phyloP scores from a whole-genome alignment of 1,140 invertebrate species.

The Drosophila novamexicana region DNA sequence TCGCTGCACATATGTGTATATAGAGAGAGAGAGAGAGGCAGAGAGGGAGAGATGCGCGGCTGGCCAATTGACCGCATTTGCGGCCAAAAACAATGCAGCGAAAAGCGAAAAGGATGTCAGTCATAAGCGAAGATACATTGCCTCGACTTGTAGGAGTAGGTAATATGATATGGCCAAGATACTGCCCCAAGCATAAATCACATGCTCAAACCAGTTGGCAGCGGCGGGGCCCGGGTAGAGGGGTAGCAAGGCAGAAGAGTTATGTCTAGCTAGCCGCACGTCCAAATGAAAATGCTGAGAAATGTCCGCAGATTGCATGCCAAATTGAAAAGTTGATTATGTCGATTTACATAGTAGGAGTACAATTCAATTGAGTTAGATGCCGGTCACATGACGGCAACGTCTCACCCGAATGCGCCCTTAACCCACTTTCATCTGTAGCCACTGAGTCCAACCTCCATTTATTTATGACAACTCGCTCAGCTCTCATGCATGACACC shows the following conservation, averaged over 20 bases:
- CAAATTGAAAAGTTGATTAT: conserved; percentile 75
- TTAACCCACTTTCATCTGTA: conserved; percentile 60
- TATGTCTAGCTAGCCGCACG: conserved; percentile 53
- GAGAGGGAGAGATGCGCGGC: conserved; percentile 11
- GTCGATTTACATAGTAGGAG: conserved; percentile 72
- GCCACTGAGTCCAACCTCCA: conserved; percentile 16
- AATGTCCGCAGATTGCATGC: conserved; percentile 64
- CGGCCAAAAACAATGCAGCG: conserved; percentile 45
- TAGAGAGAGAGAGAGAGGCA: background rate
- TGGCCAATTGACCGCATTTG: conserved; percentile 79
- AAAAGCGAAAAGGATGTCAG: conserved; percentile 81
- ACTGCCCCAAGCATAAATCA: conserved; percentile 71
- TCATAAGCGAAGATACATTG: conserved; percentile 79
- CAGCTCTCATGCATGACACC: conserved; percentile 53
- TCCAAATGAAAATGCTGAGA: conserved; percentile 63
- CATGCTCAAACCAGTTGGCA: conserved; percentile 38
- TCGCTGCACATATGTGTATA: conserved; percentile 45
- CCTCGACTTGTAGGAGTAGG: conserved; percentile 58
- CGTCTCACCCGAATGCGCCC: conserved; percentile 49
- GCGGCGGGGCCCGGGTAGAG: background rate
- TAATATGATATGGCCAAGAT: conserved; percentile 79
- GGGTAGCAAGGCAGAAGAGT: conserved; percentile 33
- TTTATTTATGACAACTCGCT: conserved; percentile 66
- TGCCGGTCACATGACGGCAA: conserved; percentile 12
- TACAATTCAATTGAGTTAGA: conserved; percentile 67